Percentiles rank a stretch among this genome's conserved stretches.
phyloP scores from a whole-genome alignment of 1,140 invertebrate genomes.

The Drosophila tristis region DNA sequence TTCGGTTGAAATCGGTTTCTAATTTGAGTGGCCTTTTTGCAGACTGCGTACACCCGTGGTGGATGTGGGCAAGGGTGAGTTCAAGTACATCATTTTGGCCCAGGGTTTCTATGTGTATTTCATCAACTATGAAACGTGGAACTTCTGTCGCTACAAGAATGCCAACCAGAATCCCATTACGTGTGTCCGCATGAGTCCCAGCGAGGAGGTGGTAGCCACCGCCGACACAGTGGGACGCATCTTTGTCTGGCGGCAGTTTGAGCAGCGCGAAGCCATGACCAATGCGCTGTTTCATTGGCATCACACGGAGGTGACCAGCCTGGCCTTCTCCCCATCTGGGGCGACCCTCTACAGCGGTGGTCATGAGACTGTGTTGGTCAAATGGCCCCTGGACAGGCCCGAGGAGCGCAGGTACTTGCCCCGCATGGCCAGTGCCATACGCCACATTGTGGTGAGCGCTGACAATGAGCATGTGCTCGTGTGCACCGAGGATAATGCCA shows the following conservation, averaged over 20 bases:
- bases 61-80: constrained; percentile 59
- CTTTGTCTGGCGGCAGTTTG: constrained; percentile 87
- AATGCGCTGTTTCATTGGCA: constrained; percentile 91
- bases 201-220: constrained; percentile 88
- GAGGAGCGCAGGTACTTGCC: constrained; percentile 89
- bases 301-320: constrained; percentile 88
- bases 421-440: constrained; percentile 89
- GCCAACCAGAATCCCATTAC: constrained; percentile 85
- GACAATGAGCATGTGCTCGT: constrained; percentile 88
- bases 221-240: constrained; percentile 89
- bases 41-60: constrained; percentile 53
- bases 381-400: constrained; percentile 87
- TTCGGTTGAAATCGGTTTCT: neutral
- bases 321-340: constrained; percentile 89
- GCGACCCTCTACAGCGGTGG: constrained; percentile 90
- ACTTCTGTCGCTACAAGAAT: constrained; percentile 72
- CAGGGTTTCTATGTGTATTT: constrained; percentile 77
- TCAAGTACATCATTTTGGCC: constrained; percentile 77
- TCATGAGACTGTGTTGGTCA: constrained; percentile 91
- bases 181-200: constrained; percentile 89
- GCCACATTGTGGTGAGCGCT: constrained; percentile 87
- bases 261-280: constrained; percentile 5
- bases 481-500: constrained; percentile 91
- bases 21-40: neutral
- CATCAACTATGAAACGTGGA: constrained; percentile 73